These are phyloP conservation scores for Harpagifer antarcticus DNA, from an alignment of 2,797 vertebrate species.

Conservation along the genomic window DNA sequence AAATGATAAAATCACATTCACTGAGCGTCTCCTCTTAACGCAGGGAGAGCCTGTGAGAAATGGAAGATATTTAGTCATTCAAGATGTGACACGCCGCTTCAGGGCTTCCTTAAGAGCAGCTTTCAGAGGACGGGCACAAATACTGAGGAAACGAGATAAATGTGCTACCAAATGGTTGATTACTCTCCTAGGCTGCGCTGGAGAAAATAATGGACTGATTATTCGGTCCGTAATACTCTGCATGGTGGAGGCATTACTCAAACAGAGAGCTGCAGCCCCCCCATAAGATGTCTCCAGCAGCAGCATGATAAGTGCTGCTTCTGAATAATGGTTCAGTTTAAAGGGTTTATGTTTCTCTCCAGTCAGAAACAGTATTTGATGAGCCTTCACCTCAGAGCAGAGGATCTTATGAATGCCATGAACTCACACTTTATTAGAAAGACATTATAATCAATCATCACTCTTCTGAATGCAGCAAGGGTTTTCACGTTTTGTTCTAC, in stretches of 20 bases:
- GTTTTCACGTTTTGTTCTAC: too few relatives aligned
- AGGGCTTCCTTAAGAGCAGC: slow-evolving; percentile 38
- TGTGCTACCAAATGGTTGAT: slow-evolving; percentile 72
- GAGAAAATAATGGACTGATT: slow-evolving; percentile 68
- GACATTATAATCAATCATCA: neutral
- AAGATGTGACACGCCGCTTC: slow-evolving; percentile 34
- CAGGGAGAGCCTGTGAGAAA: slow-evolving; percentile 41
- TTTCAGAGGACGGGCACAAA: slow-evolving; percentile 60
- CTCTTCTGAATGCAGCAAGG: neutral
- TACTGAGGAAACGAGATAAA: slow-evolving; percentile 68
- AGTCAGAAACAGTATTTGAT: slow-evolving; percentile 39
- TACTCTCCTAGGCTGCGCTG: slow-evolving; percentile 59
- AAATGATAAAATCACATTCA: slow-evolving; percentile 13
- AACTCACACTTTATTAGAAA: slow-evolving; percentile 16
- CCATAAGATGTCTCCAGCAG: slow-evolving; percentile 45
- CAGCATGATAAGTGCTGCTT: slow-evolving; percentile 40
- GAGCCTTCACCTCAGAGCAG: slow-evolving; percentile 21
- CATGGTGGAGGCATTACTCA: slow-evolving; percentile 55
- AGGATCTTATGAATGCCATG: neutral
- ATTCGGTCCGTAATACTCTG: slow-evolving; percentile 39
- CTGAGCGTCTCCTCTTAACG: slow-evolving; percentile 34
- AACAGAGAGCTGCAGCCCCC: slow-evolving; percentile 22
- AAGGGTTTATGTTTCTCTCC: neutral
- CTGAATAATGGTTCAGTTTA: slow-evolving; percentile 43
- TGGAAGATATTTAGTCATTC: slow-evolving; percentile 43